A percentile compares a stretch with the other conserved stretches of the same genome.
These are phyloP conservation scores for Oceanodroma leucorhoa DNA, from an alignment of 2,797 vertebrate genomes.

Conservation along the genomic window DNA sequence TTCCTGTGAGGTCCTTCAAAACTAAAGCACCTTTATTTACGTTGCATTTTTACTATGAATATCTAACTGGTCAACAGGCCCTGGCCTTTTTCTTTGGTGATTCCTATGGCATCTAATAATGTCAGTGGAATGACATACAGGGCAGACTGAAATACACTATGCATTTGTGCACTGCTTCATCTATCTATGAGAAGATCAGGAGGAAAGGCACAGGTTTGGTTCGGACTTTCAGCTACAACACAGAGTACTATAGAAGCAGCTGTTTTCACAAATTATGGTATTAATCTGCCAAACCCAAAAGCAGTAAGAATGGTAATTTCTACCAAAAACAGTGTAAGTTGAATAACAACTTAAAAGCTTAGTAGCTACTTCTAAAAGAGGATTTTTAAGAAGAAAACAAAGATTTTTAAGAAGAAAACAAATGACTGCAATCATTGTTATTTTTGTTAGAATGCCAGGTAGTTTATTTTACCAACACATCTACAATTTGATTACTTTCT, in stretches of 20 bases:
- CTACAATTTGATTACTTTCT: constrained; percentile 6
- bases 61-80: background rate
- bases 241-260: background rate
- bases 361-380: background rate
- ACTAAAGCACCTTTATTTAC: background rate
- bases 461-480: background rate
- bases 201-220: background rate
- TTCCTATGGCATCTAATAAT: background rate
- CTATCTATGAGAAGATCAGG: background rate
- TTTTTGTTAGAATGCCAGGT: background rate
- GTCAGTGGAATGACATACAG: background rate
- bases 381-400: background rate
- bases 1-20: background rate
- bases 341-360: background rate
- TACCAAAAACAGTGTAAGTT: background rate
- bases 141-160: background rate
- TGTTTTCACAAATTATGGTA: background rate
- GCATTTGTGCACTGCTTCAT: background rate
- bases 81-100: background rate
- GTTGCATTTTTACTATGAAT: background rate
- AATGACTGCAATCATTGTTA: background rate
- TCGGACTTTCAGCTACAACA: background rate
- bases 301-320: background rate
- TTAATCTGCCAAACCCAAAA: background rate
- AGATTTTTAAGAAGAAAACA: background rate